Evolutionary conservation across 2,113 vertebrate genomes (phyloP).

Genomic region (Platichthys stellatus): DNA sequence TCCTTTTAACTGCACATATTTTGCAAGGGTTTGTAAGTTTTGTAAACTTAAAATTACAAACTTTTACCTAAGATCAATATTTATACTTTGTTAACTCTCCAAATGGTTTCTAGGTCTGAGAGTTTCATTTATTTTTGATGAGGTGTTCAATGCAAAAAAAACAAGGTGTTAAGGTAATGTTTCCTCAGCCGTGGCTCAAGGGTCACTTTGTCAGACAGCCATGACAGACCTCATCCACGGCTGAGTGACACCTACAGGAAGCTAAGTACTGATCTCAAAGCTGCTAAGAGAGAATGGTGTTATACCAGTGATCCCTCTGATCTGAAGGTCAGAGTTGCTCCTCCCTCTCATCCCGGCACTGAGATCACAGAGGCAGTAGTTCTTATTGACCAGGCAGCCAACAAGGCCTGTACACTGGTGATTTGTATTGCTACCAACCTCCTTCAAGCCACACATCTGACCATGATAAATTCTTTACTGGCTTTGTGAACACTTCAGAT

Average conservation of each 20-base stretch:
- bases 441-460: neutral
- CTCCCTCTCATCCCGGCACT: neutral
- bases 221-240: neutral
- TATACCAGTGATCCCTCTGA: neutral
- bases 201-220: neutral
- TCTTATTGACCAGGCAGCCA: neutral
- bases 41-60: too few species aligned
- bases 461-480: neutral
- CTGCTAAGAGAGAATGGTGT: neutral
- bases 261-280: neutral
- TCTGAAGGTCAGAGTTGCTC: neutral
- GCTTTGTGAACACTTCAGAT: neutral
- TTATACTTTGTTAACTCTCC: neutral
- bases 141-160: neutral
- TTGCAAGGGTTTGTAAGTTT: too few species aligned
- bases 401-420: neutral
- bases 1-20: neutral
- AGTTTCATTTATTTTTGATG: neutral
- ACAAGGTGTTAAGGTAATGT: neutral
- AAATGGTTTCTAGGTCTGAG: neutral
- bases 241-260: neutral
- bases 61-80: too few species aligned
- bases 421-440: neutral
- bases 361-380: neutral
- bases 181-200: neutral